These are phyloP conservation scores for Ophion ventricosus DNA, from an alignment of 2,888 invertebrate genomes.

Conservation along the genomic window DNA sequence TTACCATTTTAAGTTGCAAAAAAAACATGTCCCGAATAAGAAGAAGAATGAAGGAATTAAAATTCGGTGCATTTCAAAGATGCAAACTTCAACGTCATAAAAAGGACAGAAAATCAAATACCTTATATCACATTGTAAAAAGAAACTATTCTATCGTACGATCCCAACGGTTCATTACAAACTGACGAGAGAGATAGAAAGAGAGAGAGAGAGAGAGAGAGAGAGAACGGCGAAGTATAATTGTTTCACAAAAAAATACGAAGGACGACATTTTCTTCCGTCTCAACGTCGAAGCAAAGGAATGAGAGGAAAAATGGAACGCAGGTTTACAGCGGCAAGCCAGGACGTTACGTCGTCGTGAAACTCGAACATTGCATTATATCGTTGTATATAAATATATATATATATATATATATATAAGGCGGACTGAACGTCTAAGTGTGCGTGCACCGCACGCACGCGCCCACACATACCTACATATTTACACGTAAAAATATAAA, in stretches of 20 bases:
- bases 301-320: slow-evolving; percentile 41
- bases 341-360: slow-evolving; percentile 61
- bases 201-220: neutral
- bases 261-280: slow-evolving; percentile 48
- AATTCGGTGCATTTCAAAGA: too few species aligned
- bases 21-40: too few species aligned
- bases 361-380: slow-evolving; percentile 58
- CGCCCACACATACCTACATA: neutral
- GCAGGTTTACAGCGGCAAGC: slow-evolving; percentile 23
- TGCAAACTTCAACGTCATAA: too few species aligned
- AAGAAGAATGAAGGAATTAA: too few species aligned
- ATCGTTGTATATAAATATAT: slow-evolving; percentile 29
- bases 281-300: slow-evolving; percentile 1
- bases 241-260: slow-evolving; percentile 40
- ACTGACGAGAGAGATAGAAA: neutral
- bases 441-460: neutral
- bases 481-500: neutral
- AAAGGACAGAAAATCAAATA: too few species aligned
- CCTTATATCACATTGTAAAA: too few species aligned
- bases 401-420: slow-evolving; percentile 15
- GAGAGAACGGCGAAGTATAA: neutral
- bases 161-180: neutral
- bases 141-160: neutral
- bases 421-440: too few species aligned
- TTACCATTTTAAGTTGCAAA: too few species aligned